phyloP scores from a whole-genome alignment of 2,888 invertebrate species.

The Eumerus sabulonum region DNA sequence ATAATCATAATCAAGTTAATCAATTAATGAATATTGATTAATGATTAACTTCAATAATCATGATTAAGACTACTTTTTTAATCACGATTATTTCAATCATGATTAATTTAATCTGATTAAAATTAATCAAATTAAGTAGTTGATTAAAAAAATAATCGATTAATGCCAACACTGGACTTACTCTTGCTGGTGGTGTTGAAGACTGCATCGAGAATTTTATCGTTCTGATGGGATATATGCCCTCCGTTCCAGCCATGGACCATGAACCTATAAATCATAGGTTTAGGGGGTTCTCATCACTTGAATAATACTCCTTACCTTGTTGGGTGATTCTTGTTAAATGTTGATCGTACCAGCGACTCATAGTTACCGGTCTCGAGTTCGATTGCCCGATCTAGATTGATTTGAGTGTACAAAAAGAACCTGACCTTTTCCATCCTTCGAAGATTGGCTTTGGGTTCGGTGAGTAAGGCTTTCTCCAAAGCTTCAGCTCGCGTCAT shows the following conservation, averaged over 20 bases:
- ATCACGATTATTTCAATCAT: too few relatives aligned
- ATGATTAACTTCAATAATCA: too few relatives aligned
- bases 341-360: constrained; percentile 22
- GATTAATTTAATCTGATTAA: too few relatives aligned
- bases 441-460: not conserved
- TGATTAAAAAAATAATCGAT: too few relatives aligned
- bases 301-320: constrained; percentile 6
- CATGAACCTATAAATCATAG: constrained; percentile 70
- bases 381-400: constrained; percentile 11
- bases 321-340: constrained; percentile 25
- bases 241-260: constrained; percentile 81
- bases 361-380: constrained; percentile 19
- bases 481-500: constrained; percentile 39
- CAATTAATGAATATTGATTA: too few relatives aligned
- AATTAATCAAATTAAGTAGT: too few relatives aligned
- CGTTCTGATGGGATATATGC: constrained; percentile 75
- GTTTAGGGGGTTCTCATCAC: too few relatives aligned
- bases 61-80: too few relatives aligned
- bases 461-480: constrained; percentile 6
- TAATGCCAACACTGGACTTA: too few relatives aligned
- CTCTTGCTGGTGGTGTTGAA: constrained; percentile 80
- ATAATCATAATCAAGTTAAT: too few relatives aligned
- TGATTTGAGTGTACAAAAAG: constrained; percentile 45
- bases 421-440: constrained; percentile 33
- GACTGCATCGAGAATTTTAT: constrained; percentile 77